Base-by-base conservation (phyloP, 2,113 vertebrate genomes). In the Neodontobutis hainanensis region DNA sequence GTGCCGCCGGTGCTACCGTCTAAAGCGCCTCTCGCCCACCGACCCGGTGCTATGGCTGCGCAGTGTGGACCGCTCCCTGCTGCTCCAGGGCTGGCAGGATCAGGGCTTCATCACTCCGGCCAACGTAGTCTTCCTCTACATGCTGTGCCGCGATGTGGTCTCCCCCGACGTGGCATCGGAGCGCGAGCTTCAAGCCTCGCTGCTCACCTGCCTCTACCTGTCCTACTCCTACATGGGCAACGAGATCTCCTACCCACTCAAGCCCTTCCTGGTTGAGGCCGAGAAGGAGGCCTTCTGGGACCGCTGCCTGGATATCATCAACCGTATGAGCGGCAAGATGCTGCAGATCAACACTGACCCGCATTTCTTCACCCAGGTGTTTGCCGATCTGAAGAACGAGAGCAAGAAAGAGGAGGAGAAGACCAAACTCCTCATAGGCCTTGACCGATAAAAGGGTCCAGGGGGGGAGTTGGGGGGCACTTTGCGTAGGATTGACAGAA, bases 351-450 rank as follows among this genome's bases (percentile, higher is more conserved):
- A 93, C 83, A 89, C 92, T 49, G 92, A 93, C 77, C 91, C 92
- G 0, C 91, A 91, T 77, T 93, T 82, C 87, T 93, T 93, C 57
- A 92, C 91, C 42, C 91, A 93, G 85, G 91, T 93, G 77, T 92
- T 93, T 14, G 88, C 91, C 0, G 92, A 93, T 73, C 88, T 93
- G 77, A 92, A 92, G 78, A 92, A 90, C 6, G 92, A 93, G 78
- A 89, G 88, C 85, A 90, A 90, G 85, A 90, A 89, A 60, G 89
- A 92, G 52, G 88, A 90, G 63, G 89, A 92, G 94, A 94, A 95
- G 87, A 95, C 93, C 45, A 88, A 94, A 51, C 93, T 96, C 60
- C 92, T 97, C 61, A 94, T 97, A 10, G 95, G 95, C 11, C 91
- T 97, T 5, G 96, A 98, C 80, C 95, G 96, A 92, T 98, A 91